Evolutionary conservation across 37 sponge, comb jelly and placozoan genomes (phyloP).

Genomic region (Eunapius fragilis): DNA sequence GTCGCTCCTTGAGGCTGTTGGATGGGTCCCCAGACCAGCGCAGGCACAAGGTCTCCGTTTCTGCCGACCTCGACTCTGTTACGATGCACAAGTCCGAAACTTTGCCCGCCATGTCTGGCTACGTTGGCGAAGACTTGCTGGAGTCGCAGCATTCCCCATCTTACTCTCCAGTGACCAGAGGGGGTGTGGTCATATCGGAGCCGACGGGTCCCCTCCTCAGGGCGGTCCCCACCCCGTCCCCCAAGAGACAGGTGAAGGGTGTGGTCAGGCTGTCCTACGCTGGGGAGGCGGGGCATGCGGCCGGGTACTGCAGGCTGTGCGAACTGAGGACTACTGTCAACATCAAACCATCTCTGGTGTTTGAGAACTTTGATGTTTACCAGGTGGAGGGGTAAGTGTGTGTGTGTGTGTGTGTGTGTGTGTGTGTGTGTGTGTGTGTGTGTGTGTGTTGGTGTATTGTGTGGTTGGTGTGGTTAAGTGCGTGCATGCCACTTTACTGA

Average conservation of each 20-base stretch:
- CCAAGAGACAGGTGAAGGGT: neutral
- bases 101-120: neutral
- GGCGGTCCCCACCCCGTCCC: neutral
- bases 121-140: neutral
- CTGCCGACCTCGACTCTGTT: neutral
- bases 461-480: too few relatives aligned
- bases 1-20: too few relatives aligned
- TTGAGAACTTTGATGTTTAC: conserved; percentile 49
- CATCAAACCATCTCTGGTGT: conserved; percentile 53
- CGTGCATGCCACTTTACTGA: too few relatives aligned
- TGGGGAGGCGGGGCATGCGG: conserved; percentile 36
- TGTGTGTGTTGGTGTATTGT: neutral
- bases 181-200: conserved; percentile 4
- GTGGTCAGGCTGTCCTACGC: conserved; percentile 48
- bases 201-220: conserved; percentile 24
- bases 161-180: too few relatives aligned
- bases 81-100: conserved; percentile 16
- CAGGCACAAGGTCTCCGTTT: neutral
- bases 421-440: too few relatives aligned
- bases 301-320: conserved; percentile 53
- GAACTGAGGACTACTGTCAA: neutral
- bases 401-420: neutral
- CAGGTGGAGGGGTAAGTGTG: conserved; percentile 32
- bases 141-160: too few relatives aligned
- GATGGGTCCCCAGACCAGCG: too few relatives aligned